Evolutionary conservation across 2,797 vertebrate genomes (phyloP), one percentile per base, ranked within the genome.

Genomic region (Peromyscus attwateri): DNA sequence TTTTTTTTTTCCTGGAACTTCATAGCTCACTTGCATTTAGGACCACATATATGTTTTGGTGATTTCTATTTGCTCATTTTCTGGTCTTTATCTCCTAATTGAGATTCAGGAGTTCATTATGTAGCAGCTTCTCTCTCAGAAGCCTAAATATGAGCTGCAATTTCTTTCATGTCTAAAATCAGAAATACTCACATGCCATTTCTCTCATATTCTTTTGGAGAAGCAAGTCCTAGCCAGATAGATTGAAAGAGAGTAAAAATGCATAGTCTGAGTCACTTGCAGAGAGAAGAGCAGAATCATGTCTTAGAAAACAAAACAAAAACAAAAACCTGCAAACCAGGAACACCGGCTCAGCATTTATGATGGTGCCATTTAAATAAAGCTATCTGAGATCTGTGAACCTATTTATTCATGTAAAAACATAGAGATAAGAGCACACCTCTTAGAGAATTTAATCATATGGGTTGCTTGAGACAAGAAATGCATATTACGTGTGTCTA

Each of bases 301-400:
- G 2, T 83, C 34, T 62, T 68, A 52, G 29, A 62, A 96, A 84
- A 3, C 13, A 71, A 55, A 43, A 37, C 5, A 70, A 17, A 68
- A 84, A 3, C 13, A 76, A 55, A 43, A 43, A 17, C 21, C 79
- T 19, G 73, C 64, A 13, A 62, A 27, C 77, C 6, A n/a, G 6
- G 23, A 21, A 37, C 6, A 37, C 13, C 43, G 25, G 1, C 17
- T 79, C 34, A 13, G 13, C 37, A 43, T 40, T 77, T 57, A 49
- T 6, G 13, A 14, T 31, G 43, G 14, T 89, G 19, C 55, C 19
- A 84, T 10, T 8, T 23, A 46, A 46, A 6, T 66, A 17, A 84
- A 46, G 10, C 66, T 75, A 57, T 73, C 55, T 76, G 79, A 92
- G 27, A 10, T 80, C 49, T 92, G 14, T 92, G 68, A 94, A 66